Evolutionary conservation across 2,888 invertebrate species (phyloP).

Genomic region (Nomada goodeniana): DNA sequence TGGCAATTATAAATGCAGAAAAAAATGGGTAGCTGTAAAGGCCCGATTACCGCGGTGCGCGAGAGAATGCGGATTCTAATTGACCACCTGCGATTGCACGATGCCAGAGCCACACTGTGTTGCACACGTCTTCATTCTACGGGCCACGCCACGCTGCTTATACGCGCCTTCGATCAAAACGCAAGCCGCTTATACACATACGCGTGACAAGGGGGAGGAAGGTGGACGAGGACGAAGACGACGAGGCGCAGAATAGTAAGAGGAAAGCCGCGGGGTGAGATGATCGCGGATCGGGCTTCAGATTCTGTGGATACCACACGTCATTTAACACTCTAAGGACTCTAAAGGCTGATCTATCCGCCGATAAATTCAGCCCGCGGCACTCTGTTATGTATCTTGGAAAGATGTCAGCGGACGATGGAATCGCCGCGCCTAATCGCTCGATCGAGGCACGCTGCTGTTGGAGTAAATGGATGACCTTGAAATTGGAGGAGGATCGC

Average conservation of each 20-base stretch:
- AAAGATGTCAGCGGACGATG: slow-evolving; percentile 53
- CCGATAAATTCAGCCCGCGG: slow-evolving; percentile 53
- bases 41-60: slow-evolving; percentile 66
- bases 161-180: slow-evolving; percentile 57
- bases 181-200: background rate
- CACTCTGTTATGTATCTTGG: slow-evolving; percentile 39
- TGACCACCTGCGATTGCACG: slow-evolving; percentile 71
- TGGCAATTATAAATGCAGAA: slow-evolving; percentile 70
- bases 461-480: slow-evolving; percentile 29
- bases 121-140: slow-evolving; percentile 66
- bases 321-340: slow-evolving; percentile 66
- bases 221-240: background rate
- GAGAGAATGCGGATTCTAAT: slow-evolving; percentile 71
- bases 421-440: slow-evolving; percentile 43
- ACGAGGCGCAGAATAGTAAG: background rate
- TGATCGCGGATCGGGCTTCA: slow-evolving; percentile 40
- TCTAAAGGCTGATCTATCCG: slow-evolving; percentile 54
- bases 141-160: slow-evolving; percentile 14
- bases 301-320: slow-evolving; percentile 66
- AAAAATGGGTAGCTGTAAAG: slow-evolving; percentile 70
- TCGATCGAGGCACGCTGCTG: slow-evolving; percentile 37
- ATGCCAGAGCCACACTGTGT: slow-evolving; percentile 54
- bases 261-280: slow-evolving; percentile 33
- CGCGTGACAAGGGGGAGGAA: background rate
- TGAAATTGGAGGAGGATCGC: slow-evolving; percentile 46